phyloP scores from a whole-genome alignment of 2,797 vertebrate species.

The Phoxinus dragarum region DNA sequence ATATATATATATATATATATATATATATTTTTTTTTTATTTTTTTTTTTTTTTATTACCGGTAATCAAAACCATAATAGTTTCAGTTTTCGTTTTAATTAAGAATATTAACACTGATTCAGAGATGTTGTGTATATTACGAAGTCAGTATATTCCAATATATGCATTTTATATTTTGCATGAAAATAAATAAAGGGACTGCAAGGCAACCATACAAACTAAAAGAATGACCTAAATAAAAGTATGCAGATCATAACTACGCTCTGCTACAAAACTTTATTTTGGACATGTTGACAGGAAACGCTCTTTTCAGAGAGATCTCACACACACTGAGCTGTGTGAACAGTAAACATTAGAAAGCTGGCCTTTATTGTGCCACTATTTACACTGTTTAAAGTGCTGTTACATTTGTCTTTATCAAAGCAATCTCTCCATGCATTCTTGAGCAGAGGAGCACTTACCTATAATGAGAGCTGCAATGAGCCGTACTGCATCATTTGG shows the following conservation, averaged over 20 bases:
- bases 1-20: neutral
- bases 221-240: neutral
- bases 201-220: neutral
- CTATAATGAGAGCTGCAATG: constrained; percentile 80
- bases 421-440: constrained; percentile 1
- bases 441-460: constrained; percentile 67
- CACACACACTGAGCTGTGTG: neutral
- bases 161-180: neutral
- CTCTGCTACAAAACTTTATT: neutral
- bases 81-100: neutral
- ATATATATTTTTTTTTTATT: too few species aligned
- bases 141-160: neutral
- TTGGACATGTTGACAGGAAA: constrained; percentile 4
- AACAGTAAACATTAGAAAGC: constrained; percentile 30
- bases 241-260: neutral
- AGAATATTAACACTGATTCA: neutral
- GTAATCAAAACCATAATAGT: neutral
- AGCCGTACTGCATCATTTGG: constrained; percentile 79
- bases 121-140: neutral
- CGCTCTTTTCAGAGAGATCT: neutral
- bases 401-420: constrained; percentile 18
- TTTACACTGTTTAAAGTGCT: neutral
- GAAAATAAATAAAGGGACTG: neutral
- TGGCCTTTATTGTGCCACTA: neutral
- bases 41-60: neutral